Conservation (phyloP, 2,797 vertebrate genomes). For the Chaetodon trifasciatus region DNA sequence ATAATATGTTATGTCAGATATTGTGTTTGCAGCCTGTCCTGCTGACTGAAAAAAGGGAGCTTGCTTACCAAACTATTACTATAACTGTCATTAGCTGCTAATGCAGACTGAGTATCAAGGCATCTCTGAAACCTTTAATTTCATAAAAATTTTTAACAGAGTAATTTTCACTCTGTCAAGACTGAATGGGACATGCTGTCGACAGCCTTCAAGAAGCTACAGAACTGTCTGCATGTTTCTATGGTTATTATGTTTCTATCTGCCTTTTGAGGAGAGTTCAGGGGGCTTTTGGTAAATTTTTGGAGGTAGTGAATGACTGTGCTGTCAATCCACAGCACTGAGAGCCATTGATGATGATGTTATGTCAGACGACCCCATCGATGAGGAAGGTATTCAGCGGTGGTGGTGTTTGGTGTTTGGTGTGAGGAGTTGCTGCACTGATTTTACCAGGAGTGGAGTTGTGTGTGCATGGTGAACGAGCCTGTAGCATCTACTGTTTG, state of each 20-base stretch:
- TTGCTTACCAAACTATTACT: no score
- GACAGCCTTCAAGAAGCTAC: not conserved
- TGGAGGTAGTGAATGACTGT: conserved; percentile 65
- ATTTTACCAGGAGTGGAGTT: not conserved
- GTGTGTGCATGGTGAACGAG: conserved; percentile 46
- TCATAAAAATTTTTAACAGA: not conserved
- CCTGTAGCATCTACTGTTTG: not conserved
- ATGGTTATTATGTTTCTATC: not conserved
- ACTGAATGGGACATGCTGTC: not conserved
- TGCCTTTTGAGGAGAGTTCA: not conserved
- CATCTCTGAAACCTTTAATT: not conserved
- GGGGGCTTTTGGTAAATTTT: not conserved
- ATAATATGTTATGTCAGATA: no score
- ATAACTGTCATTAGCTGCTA: not conserved
- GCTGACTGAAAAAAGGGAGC: no score
- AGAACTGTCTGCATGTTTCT: not conserved
- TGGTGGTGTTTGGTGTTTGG: conserved; percentile 23
- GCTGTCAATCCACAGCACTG: conserved; percentile 83
- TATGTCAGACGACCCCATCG: conserved; percentile 88
- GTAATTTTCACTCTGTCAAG: not conserved
- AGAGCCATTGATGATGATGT: conserved; percentile 87
- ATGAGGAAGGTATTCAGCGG: conserved; percentile 86
- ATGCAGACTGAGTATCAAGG: not conserved
- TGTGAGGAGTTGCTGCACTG: conserved; percentile 44
- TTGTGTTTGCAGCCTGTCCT: no score